These are phyloP conservation scores for Anoura caudifer DNA, from an alignment of 2,113 vertebrate genomes.

Conservation along the genomic window DNA sequence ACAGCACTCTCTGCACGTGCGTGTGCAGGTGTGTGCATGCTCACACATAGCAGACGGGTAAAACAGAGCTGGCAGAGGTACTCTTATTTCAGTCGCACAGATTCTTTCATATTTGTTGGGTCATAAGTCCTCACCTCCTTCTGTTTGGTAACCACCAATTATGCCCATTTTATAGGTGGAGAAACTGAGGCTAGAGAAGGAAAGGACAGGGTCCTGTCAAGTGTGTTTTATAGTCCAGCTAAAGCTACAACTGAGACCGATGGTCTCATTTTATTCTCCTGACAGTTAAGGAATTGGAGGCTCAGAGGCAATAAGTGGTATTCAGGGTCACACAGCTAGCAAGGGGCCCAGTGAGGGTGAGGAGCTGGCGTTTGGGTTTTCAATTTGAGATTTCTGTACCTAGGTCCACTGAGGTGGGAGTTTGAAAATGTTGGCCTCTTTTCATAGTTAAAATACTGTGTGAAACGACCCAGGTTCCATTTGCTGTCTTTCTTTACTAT, in stretches of 20 bases:
- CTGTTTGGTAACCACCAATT: neutral
- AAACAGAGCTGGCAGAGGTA: neutral
- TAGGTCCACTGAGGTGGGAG: neutral
- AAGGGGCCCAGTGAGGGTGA: fast-evolving
- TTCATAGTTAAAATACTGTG: neutral
- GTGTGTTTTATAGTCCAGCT: neutral
- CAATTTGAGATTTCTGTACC: neutral
- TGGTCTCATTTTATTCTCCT: neutral
- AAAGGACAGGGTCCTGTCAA: neutral
- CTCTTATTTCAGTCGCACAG: neutral
- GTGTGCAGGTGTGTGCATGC: no score
- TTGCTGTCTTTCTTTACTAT: fast-evolving
- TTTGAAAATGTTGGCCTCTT: neutral
- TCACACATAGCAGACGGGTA: neutral
- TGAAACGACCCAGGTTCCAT: fast-evolving
- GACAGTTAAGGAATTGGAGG: neutral
- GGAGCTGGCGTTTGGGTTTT: neutral
- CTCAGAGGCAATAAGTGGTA: neutral
- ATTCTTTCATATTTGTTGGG: neutral
- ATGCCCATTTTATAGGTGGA: neutral
- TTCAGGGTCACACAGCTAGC: no score
- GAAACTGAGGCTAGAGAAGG: neutral
- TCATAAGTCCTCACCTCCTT: neutral
- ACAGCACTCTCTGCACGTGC: neutral
- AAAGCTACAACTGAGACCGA: neutral